These are phyloP conservation scores for Tenebrio molitor DNA, from an alignment of 1,140 invertebrate genomes.

Conservation along the genomic window DNA sequence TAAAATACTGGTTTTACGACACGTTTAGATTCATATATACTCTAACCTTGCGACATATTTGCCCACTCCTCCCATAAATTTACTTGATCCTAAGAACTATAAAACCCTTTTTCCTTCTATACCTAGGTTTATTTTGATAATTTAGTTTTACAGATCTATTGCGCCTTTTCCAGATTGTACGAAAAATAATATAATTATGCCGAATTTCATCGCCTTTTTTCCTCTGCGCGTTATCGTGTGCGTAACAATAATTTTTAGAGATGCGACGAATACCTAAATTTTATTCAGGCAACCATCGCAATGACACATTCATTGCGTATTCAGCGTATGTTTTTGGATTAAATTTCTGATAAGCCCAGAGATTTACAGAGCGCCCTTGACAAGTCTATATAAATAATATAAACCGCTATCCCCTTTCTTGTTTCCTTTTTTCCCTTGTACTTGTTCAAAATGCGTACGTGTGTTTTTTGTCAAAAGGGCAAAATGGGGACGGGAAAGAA, in stretches of 20 bases:
- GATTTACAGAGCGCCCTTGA: conserved; percentile 28
- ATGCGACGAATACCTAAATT: conserved; percentile 25
- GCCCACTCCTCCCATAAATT: no score
- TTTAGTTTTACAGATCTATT: no score
- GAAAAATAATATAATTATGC: no score
- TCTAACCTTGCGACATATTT: no score
- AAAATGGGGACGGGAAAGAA: neutral
- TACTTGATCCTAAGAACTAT: no score
- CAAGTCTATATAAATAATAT: conserved; percentile 40
- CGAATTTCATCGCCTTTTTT: conserved; percentile 3
- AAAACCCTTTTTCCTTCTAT: neutral
- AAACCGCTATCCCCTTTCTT: conserved; percentile 22
- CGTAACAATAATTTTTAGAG: conserved; percentile 17
- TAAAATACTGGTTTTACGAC: no score
- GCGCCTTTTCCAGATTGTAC: no score
- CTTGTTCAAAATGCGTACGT: neutral
- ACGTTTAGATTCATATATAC: no score
- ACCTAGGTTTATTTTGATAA: no score
- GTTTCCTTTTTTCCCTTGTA: conserved; percentile 13
- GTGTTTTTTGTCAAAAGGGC: neutral
- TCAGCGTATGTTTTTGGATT: conserved; percentile 36
- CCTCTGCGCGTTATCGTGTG: neutral
- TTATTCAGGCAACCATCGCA: conserved; percentile 12
- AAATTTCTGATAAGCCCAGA: conserved; percentile 36
- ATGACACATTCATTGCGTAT: conserved; percentile 30